Evolutionary conservation across 2,888 invertebrate genomes (phyloP), one percentile per base, ranked within the genome.

Genomic region (Pachycephus smyrnensis): DNA sequence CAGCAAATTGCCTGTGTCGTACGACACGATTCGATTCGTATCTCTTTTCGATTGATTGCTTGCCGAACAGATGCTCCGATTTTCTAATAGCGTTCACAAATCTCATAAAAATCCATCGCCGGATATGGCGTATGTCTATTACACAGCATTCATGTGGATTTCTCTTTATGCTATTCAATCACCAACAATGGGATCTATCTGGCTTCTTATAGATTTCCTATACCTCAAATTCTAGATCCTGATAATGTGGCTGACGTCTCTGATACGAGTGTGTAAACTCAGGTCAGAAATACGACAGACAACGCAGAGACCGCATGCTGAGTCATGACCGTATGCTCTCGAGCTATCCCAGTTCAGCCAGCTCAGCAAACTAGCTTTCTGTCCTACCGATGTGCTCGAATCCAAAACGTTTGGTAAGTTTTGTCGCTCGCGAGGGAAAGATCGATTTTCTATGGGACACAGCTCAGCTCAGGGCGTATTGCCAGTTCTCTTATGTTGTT

Each of bases 261-360:
- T 6, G 55, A 55, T 55, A 71, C 37, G 76, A 73, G 77, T 83
- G 86, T 85, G 86, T 83, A 84, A 84, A 86, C 85, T 84, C 78
- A 74, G 80, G 81, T 80, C 82, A 83, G 83, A 85, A 84, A 85
- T 86, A 84, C 84, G 85, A 82, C 83, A 79, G 83, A 78, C 75
- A 82, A 81, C 79, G 79, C 80, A 77, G 77, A 68, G 69, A 68
- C 68, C 36, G 73, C 69, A 69, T 80, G 86, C 85, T 85, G 86
- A 84, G 77, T 84, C 84, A 85, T 76, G 82, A 81, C 77, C 77
- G 79, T 40, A n/a, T 68, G 79, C 82, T 76, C 78, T 80, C 76
- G 69, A 73, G 55, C 55, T 55, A 76, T 80, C 82, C 81, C 82
- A 75, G 75, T 84, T 80, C 82, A 78, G 82, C 82, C 80, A 81